Conservation (phyloP, 1,140 invertebrate species). For the roundworm (Caenorhabditis elegans) region DNA sequence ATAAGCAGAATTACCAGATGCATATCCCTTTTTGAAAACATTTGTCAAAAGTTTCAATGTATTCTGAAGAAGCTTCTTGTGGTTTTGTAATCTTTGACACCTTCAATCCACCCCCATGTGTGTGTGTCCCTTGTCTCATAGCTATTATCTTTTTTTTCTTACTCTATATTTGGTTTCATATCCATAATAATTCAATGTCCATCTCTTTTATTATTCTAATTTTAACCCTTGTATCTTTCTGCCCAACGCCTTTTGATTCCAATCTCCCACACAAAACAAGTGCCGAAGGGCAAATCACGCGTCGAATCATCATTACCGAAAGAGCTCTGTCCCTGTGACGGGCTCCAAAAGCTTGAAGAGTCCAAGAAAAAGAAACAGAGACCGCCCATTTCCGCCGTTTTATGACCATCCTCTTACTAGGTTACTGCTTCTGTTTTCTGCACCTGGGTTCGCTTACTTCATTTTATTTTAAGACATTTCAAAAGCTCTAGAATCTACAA, state of each 20-base stretch:
- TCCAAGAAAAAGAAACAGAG: not conserved
- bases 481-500: no score
- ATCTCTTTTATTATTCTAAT: not conserved
- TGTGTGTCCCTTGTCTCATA: no score
- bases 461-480: no score
- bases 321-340: not conserved
- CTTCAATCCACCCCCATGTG: not conserved
- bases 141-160: not conserved
- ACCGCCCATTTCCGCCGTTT: not conserved
- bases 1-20: no score
- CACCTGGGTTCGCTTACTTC: not conserved
- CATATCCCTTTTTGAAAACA: no score
- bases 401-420: not conserved
- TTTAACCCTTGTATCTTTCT: not conserved
- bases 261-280: not conserved
- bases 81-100: not conserved
- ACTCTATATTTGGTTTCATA: not conserved
- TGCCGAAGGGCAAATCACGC: conserved; percentile 9
- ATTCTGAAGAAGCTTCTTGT: not conserved
- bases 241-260: not conserved
- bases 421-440: not conserved
- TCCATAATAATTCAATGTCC: no score
- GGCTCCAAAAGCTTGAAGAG: not conserved
- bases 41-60: not conserved
- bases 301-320: conserved; percentile 27